Percentiles rank a stretch among this genome's conserved stretches.
Conservation (phyloP, 2,113 vertebrate genomes). For the Solea solea region DNA sequence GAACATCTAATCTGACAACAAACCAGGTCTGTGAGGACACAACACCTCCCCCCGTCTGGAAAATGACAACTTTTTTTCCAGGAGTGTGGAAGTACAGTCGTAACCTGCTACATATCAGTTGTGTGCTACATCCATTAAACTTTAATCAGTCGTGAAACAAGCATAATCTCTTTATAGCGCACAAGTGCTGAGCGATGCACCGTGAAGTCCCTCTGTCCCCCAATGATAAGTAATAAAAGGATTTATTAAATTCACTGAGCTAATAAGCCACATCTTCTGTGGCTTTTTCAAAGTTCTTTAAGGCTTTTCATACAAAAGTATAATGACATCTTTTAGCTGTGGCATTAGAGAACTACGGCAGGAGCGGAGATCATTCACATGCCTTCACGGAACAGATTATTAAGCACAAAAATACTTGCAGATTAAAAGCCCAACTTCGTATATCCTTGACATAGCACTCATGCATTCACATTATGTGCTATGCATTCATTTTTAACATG, state of each 20-base stretch:
- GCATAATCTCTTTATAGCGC: slow-evolving; percentile 24
- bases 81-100: slow-evolving; percentile 16
- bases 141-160: slow-evolving; percentile 25
- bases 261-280: slow-evolving; percentile 50
- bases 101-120: slow-evolving; percentile 68
- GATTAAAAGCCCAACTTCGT: slow-evolving; percentile 32
- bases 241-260: slow-evolving; percentile 51
- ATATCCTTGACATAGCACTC: slow-evolving; percentile 30
- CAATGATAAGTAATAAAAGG: slow-evolving; percentile 28
- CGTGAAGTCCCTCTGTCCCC: neutral
- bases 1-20: slow-evolving; percentile 46
- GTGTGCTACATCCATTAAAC: slow-evolving; percentile 62
- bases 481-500: slow-evolving; percentile 60
- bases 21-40: slow-evolving; percentile 14
- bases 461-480: slow-evolving; percentile 52
- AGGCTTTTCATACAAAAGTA: slow-evolving; percentile 59
- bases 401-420: slow-evolving; percentile 43
- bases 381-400: slow-evolving; percentile 40
- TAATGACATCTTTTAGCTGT: slow-evolving; percentile 63
- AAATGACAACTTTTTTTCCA: slow-evolving; percentile 27
- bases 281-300: slow-evolving; percentile 58
- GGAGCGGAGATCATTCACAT: slow-evolving; percentile 27
- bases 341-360: slow-evolving; percentile 39
- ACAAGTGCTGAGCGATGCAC: slow-evolving; percentile 20
- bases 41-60: slow-evolving; percentile 11